Conservation (phyloP, 2,113 vertebrate genomes). For the Xiphias gladius region DNA sequence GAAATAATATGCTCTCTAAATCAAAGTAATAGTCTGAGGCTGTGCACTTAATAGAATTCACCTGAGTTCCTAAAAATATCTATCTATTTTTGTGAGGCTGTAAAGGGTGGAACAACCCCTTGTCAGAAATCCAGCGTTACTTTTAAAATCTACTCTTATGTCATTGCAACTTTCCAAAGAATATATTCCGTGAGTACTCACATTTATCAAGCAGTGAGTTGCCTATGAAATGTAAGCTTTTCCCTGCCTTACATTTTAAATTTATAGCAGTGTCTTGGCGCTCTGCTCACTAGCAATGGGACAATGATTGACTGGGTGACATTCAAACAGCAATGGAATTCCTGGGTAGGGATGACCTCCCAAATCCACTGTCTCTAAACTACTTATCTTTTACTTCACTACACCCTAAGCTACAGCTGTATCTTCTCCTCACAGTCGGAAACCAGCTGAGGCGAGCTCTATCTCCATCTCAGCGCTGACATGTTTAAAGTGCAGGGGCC, state of each 20-base stretch:
- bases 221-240: slow-evolving; percentile 43
- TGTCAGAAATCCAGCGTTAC: slow-evolving; percentile 40
- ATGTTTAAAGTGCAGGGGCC: slow-evolving; percentile 56
- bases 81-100: slow-evolving; percentile 16
- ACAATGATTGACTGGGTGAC: slow-evolving; percentile 49
- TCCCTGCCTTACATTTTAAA: slow-evolving; percentile 26
- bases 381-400: slow-evolving; percentile 47
- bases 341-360: slow-evolving; percentile 47
- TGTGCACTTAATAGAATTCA: slow-evolving; percentile 57
- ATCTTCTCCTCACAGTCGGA: slow-evolving; percentile 46
- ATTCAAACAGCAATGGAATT: slow-evolving; percentile 36
- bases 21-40: slow-evolving; percentile 66
- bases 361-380: slow-evolving; percentile 29
- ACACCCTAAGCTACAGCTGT: slow-evolving; percentile 42
- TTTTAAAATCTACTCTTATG: slow-evolving; percentile 48
- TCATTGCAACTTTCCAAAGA: slow-evolving; percentile 23
- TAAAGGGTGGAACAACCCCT: background rate
- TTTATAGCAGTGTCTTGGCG: slow-evolving; percentile 27
- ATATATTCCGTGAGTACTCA: slow-evolving; percentile 23
- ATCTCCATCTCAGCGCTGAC: slow-evolving; percentile 53
- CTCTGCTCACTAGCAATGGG: slow-evolving; percentile 12
- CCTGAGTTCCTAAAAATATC: slow-evolving; percentile 52
- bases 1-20: slow-evolving; percentile 74
- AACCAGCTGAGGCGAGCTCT: slow-evolving; percentile 42
- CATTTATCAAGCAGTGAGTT: slow-evolving; percentile 39